Evolutionary conservation across 2,797 vertebrate genomes (phyloP).

Genomic region (Thunnus albacares): DNA sequence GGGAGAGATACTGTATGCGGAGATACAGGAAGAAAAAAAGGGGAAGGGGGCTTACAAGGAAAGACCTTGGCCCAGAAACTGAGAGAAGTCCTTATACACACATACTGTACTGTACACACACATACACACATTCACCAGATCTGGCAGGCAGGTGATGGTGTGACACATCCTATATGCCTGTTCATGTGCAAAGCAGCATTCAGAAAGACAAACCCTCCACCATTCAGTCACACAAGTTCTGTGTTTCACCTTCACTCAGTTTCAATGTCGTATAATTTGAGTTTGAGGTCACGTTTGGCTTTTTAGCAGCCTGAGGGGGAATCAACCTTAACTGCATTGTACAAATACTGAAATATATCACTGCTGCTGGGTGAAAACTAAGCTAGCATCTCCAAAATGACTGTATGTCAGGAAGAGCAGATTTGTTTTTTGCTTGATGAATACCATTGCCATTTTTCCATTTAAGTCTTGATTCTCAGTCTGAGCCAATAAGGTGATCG

Average conservation of each 20-base stretch:
- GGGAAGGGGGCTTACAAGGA: slow-evolving; percentile 53
- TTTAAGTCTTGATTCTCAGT: not conserved
- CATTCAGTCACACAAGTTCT: not conserved
- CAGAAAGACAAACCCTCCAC: slow-evolving; percentile 11
- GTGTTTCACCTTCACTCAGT: slow-evolving; percentile 37
- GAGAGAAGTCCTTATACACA: slow-evolving; percentile 51
- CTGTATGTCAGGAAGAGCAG: not conserved
- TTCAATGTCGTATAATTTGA: slow-evolving; percentile 17
- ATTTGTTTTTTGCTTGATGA: not conserved
- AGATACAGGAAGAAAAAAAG: slow-evolving; percentile 11
- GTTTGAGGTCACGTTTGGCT: slow-evolving; percentile 39
- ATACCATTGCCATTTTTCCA: not conserved
- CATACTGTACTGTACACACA: slow-evolving; percentile 4
- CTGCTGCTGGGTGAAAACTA: not conserved
- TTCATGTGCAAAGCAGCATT: slow-evolving; percentile 22
- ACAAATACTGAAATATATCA: slow-evolving; percentile 5
- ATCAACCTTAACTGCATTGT: slow-evolving; percentile 23
- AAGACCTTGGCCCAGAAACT: slow-evolving; percentile 76
- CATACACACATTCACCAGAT: slow-evolving; percentile 18
- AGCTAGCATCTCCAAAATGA: not conserved
- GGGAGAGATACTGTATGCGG: slow-evolving; percentile 1
- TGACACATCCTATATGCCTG: slow-evolving; percentile 47
- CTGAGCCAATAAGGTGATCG: not conserved
- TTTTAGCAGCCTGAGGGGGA: not conserved
- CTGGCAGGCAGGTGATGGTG: slow-evolving; percentile 24